Evolutionary conservation across 2,888 invertebrate species (phyloP).

Genomic region (Sarcophaga rosellei): DNA sequence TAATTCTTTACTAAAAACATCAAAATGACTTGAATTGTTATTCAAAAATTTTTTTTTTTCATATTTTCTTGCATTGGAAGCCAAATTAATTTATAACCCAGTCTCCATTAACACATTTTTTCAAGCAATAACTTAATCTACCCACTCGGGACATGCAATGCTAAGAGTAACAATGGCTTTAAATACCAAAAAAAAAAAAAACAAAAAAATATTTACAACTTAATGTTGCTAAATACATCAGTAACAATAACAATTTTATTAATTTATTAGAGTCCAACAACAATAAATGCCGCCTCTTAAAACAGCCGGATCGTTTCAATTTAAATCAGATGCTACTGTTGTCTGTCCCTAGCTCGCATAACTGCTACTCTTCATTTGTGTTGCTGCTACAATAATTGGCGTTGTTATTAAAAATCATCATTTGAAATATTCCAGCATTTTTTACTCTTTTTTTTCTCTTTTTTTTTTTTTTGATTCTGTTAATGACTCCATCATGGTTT

Average conservation of each 20-base stretch:
- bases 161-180: not conserved
- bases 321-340: slow-evolving; percentile 24
- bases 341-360: slow-evolving; percentile 1
- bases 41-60: too few species aligned
- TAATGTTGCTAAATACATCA: slow-evolving; percentile 22
- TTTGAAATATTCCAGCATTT: slow-evolving; percentile 15
- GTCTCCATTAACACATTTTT: slow-evolving; percentile 16
- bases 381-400: slow-evolving; percentile 68
- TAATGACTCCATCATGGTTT: slow-evolving; percentile 53
- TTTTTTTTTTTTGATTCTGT: slow-evolving; percentile 7
- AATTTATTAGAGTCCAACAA: slow-evolving; percentile 16
- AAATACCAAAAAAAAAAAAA: not conserved
- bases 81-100: slow-evolving; percentile 1
- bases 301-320: not conserved
- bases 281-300: not conserved
- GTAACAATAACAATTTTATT: slow-evolving; percentile 18
- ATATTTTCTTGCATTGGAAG: too few species aligned
- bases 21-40: not conserved
- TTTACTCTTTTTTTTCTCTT: too few species aligned
- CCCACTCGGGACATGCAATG: slow-evolving; percentile 27
- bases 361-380: slow-evolving; percentile 67
- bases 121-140: slow-evolving; percentile 1
- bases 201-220: not conserved
- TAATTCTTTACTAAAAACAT: not conserved
- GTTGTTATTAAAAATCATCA: slow-evolving; percentile 63